Evolutionary conservation across 2,888 invertebrate species (phyloP).

Genomic region (Epirrhoe alternata): DNA sequence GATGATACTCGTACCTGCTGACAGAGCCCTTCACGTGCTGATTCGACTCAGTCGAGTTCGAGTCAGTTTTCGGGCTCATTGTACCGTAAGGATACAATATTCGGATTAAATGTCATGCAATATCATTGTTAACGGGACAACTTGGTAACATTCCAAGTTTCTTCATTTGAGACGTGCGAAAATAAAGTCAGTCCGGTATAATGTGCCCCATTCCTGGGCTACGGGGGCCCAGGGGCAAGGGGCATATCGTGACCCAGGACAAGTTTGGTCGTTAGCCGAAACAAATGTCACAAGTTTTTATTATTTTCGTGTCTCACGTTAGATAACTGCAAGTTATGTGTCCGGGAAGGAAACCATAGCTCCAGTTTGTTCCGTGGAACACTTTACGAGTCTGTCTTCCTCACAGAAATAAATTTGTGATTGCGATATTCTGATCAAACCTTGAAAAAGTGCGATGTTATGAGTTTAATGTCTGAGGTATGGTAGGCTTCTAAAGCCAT

Average conservation of each 20-base stretch:
- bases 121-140: conserved; percentile 9
- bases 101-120: neutral
- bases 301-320: conserved; percentile 33
- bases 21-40: too few relatives aligned
- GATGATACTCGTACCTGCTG: too few relatives aligned
- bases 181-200: neutral
- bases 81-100: too few relatives aligned
- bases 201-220: neutral
- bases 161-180: conserved; percentile 14
- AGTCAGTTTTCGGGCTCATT: too few relatives aligned
- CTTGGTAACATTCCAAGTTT: conserved; percentile 17
- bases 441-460: too few relatives aligned
- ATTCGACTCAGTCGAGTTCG: too few relatives aligned
- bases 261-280: conserved; percentile 28
- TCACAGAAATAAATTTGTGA: neutral
- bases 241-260: neutral
- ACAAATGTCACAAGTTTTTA: conserved; percentile 37
- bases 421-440: neutral
- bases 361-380: neutral
- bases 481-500: too few relatives aligned
- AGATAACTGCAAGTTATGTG: conserved; percentile 10
- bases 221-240: neutral
- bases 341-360: neutral
- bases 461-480: too few relatives aligned
- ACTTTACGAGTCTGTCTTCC: neutral